phyloP scores from a whole-genome alignment of 2,797 vertebrate genomes.

The Manis javanica region DNA sequence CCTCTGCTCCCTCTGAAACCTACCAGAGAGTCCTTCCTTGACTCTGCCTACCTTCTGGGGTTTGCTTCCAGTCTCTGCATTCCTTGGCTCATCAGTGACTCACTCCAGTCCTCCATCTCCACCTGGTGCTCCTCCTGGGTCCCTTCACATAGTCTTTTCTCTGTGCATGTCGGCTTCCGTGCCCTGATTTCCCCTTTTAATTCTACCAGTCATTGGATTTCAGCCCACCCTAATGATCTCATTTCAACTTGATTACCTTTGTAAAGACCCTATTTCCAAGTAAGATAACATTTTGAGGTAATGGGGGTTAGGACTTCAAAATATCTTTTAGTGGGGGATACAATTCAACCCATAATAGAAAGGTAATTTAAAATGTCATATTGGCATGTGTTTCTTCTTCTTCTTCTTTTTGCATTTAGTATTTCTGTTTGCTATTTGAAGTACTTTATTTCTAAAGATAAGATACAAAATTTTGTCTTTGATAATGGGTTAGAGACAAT shows the following conservation, averaged over 20 bases:
- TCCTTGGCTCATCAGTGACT: neutral
- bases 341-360: neutral
- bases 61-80: neutral
- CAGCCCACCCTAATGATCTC: neutral
- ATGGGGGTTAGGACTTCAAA: neutral
- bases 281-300: neutral
- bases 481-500: conserved; percentile 31
- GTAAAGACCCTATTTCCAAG: neutral
- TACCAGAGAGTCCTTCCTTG: neutral
- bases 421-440: conserved; percentile 27
- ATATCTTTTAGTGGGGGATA: neutral
- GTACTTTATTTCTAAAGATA: conserved; percentile 34
- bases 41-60: neutral
- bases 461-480: neutral
- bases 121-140: neutral
- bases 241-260: neutral
- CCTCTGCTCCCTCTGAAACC: neutral
- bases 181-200: neutral
- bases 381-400: neutral
- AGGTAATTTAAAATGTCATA: conserved; percentile 3
- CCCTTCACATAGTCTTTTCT: neutral
- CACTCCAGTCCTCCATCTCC: fast-evolving
- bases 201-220: neutral
- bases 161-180: neutral
- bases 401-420: neutral